phyloP scores from a whole-genome alignment of 2,113 vertebrate genomes.

The Dasyprocta punctata region DNA sequence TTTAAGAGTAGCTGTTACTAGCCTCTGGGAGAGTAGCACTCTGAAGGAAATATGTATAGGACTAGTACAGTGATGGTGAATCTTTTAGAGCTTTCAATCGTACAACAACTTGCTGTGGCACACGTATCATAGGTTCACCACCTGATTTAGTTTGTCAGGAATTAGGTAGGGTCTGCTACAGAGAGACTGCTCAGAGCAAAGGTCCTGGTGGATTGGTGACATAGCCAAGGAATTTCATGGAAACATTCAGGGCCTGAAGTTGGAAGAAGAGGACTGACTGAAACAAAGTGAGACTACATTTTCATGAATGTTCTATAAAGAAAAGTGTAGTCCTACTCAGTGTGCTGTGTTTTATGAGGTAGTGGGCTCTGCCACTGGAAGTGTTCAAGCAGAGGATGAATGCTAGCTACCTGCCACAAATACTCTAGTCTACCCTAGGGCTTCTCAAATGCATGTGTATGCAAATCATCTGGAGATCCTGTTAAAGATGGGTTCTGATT shows the following conservation, averaged over 20 bases:
- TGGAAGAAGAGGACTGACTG: background rate
- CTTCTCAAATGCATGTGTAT: background rate
- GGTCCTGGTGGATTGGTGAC: background rate
- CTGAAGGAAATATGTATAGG: background rate
- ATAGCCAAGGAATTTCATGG: background rate
- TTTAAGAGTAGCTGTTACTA: conserved; percentile 3
- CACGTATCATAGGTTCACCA: background rate
- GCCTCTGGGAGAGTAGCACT: background rate
- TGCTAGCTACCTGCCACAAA: conserved; percentile 2
- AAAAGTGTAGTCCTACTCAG: conserved; percentile 10
- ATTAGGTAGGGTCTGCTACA: conserved; percentile 12
- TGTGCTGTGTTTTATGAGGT: background rate
- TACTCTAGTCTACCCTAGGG: background rate
- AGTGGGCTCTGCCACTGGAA: background rate
- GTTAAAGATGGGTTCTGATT: conserved; percentile 44
- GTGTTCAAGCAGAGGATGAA: background rate
- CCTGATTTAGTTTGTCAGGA: background rate
- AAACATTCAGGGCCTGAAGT: background rate
- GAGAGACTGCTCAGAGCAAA: conserved; percentile 16
- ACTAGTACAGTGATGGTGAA: background rate
- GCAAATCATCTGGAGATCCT: background rate
- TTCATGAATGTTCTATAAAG: conserved; percentile 22
- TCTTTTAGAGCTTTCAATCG: background rate
- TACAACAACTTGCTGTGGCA: background rate
- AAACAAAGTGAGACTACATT: background rate